A percentile compares a stretch with the other conserved stretches of the same genome.
Conservation (phyloP, 2,888 invertebrate genomes). For the Phragmatobia fuliginosa region DNA sequence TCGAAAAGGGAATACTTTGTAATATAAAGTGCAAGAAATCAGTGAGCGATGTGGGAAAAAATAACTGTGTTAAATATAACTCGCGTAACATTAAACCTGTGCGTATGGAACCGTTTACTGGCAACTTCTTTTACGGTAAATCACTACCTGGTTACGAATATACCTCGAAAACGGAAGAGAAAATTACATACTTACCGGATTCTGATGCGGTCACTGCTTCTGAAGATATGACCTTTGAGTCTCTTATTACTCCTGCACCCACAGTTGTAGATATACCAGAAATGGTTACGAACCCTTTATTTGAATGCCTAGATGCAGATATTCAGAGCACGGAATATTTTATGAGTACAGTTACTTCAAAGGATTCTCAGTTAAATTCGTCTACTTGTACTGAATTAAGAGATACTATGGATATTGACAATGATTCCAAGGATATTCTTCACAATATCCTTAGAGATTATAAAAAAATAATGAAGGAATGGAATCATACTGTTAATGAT, state of each 20-base stretch:
- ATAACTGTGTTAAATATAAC: conserved; percentile 72
- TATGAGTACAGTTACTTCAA: conserved; percentile 66
- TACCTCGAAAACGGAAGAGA: conserved; percentile 75
- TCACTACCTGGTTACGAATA: conserved; percentile 76
- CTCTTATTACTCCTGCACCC: conserved; percentile 71
- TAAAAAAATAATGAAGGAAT: conserved; percentile 82
- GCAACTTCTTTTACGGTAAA: conserved; percentile 83
- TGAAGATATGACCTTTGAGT: conserved; percentile 75
- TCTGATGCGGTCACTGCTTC: conserved; percentile 77
- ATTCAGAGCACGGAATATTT: conserved; percentile 68
- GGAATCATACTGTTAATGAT: conserved; percentile 79
- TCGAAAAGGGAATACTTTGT: conserved; percentile 72
- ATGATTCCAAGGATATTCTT: conserved; percentile 65
- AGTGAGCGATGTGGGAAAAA: conserved; percentile 76
- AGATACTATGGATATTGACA: conserved; percentile 70
- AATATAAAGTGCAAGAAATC: conserved; percentile 77
- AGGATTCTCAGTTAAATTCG: conserved; percentile 77
- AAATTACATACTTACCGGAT: conserved; percentile 79
- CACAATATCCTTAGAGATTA: conserved; percentile 77
- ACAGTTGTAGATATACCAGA: conserved; percentile 77
- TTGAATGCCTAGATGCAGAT: conserved; percentile 73
- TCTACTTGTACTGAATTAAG: conserved; percentile 79
- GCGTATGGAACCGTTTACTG: conserved; percentile 78
- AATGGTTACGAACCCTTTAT: conserved; percentile 77
- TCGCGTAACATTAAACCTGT: conserved; percentile 75